phyloP scores from a whole-genome alignment of 2,113 vertebrate species.

The Mustela lutreola region DNA sequence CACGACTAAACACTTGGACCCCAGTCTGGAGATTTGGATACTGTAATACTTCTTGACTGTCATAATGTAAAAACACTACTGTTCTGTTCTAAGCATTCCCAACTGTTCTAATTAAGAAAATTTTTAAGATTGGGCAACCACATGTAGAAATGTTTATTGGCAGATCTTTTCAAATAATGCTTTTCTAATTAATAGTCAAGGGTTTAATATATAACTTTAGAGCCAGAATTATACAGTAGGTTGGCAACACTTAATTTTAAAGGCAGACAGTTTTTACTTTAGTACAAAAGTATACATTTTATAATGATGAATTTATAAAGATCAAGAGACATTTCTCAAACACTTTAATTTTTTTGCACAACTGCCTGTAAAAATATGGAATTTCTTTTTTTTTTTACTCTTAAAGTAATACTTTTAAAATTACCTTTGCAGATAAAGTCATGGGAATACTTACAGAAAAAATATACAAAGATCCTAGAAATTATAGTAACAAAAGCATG shows the following conservation, averaged over 20 bases:
- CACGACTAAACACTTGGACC: conserved; percentile 79
- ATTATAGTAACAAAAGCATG: conserved; percentile 44
- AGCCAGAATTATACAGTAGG: conserved; percentile 60
- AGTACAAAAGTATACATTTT: conserved; percentile 3
- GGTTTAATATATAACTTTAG: conserved; percentile 71
- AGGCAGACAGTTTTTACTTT: conserved; percentile 63
- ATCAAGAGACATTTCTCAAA: conserved; percentile 23
- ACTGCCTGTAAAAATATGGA: not conserved
- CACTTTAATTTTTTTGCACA: not conserved
- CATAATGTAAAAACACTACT: conserved; percentile 74
- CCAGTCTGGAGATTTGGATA: conserved; percentile 67
- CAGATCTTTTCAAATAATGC: conserved; percentile 62
- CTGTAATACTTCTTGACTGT: conserved; percentile 79
- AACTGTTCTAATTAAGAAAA: conserved; percentile 70
- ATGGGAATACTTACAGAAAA: not conserved
- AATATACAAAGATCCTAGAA: conserved; percentile 18
- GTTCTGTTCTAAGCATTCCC: conserved; percentile 76
- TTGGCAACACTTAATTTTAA: conserved; percentile 84
- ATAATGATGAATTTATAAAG: conserved; percentile 32
- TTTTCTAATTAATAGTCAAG: conserved; percentile 66
- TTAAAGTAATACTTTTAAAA: conserved; percentile 43
- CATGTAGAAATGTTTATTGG: conserved; percentile 63
- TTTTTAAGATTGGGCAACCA: conserved; percentile 79
- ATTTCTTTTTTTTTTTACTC: conserved; percentile 35
- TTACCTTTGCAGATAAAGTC: conserved; percentile 13